Evolutionary conservation across 92 coral and sea anemone genomes (phyloP).

Genomic region (Parazoanthus atlanticus): DNA sequence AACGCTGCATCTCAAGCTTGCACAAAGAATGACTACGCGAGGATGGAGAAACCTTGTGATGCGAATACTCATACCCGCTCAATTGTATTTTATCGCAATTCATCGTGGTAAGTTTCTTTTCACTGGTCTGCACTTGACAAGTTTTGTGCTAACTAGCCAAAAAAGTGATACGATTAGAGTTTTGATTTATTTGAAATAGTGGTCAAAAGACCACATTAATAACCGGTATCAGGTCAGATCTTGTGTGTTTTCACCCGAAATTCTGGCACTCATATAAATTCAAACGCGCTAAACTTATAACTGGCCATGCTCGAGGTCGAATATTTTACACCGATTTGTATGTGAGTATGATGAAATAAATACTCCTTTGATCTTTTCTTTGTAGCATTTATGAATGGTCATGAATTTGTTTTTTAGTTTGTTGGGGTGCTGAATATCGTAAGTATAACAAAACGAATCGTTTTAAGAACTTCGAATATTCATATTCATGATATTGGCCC

Average conservation of each 20-base stretch:
- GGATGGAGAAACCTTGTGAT: slow-evolving; percentile 53
- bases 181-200: background rate
- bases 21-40: slow-evolving; percentile 36
- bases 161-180: background rate
- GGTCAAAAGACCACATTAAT: background rate
- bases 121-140: background rate
- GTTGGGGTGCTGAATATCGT: too few species aligned
- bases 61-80: slow-evolving; percentile 31
- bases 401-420: too few species aligned
- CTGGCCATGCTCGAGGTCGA: background rate
- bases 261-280: background rate
- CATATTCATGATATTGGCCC: too few species aligned
- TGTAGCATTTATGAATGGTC: too few species aligned
- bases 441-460: too few species aligned
- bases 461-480: too few species aligned
- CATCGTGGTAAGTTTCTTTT: slow-evolving; percentile 44
- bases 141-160: background rate
- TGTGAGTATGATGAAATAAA: too few species aligned
- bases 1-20: slow-evolving; percentile 20
- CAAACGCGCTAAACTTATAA: too few species aligned
- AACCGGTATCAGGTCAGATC: background rate
- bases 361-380: too few species aligned
- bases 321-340: too few species aligned
- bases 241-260: too few species aligned
- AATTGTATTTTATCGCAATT: slow-evolving; percentile 37